phyloP scores from a whole-genome alignment of 2,888 invertebrate species.

The Leucozona laternaria region DNA sequence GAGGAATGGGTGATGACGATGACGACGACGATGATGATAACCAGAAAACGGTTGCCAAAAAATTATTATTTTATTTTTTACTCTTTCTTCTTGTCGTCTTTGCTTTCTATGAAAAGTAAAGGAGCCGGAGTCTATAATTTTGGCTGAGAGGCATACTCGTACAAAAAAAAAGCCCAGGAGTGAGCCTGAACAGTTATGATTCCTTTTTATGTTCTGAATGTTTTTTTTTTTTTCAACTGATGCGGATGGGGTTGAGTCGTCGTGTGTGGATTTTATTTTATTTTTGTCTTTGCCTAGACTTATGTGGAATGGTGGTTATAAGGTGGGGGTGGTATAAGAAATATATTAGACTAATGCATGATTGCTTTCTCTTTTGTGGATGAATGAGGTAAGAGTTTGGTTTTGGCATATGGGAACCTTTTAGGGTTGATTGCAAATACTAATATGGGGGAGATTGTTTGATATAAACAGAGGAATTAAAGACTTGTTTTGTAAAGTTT shows the following conservation, averaged over 20 bases:
- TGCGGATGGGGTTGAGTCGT: conserved; percentile 21
- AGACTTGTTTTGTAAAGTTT: background rate
- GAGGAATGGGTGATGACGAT: conserved; percentile 12
- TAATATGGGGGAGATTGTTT: conserved; percentile 16
- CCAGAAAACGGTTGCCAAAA: conserved; percentile 52
- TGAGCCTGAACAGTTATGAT: conserved; percentile 69
- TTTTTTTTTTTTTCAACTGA: background rate
- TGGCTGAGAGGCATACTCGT: conserved; percentile 32
- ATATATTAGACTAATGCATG: conserved; percentile 71
- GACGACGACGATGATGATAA: conserved; percentile 5
- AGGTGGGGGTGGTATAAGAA: conserved; percentile 46
- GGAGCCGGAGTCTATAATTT: conserved; percentile 51
- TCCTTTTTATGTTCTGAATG: conserved; percentile 63
- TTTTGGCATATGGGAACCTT: conserved; percentile 58
- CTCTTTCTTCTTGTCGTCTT: conserved; percentile 19
- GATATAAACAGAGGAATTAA: background rate
- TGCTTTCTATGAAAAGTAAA: conserved; percentile 11
- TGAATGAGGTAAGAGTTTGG: conserved; percentile 10
- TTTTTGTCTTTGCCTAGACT: conserved; percentile 42
- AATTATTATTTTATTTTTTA: conserved; percentile 29
- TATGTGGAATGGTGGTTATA: conserved; percentile 15
- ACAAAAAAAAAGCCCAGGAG: conserved; percentile 17
- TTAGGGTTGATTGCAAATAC: conserved; percentile 64
- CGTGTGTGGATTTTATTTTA: conserved; percentile 62
- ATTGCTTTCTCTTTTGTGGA: conserved; percentile 52